Evolutionary conservation across 2,113 vertebrate species (phyloP), one percentile per base, ranked within the genome.

Genomic region (Coregonus clupeaformis): DNA sequence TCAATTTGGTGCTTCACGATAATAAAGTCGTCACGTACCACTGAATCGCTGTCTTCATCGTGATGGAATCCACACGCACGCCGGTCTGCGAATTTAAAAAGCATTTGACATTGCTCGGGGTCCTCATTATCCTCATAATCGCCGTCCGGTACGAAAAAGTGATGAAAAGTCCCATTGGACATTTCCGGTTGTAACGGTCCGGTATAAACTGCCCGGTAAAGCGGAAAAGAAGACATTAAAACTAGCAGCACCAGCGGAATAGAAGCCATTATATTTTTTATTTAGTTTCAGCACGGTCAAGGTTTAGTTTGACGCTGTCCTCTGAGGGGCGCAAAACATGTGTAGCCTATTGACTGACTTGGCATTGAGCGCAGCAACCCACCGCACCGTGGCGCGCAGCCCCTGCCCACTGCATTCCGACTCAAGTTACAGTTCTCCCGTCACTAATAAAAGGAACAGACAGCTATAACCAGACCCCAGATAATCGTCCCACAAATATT

Each of bases 51-150:
- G 57, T 94, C 89, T 76, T 92, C 90, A 3, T 80, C 76, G 30
- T 82, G 73, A 52, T 14, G 14, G 13, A 16, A 14, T 18, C 79
- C 78, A 74, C 97, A 98, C 3, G 94, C 93, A 62, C 86, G 87
- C 69, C 89, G 91, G 74, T 96, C 95, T 72, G 94, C 93, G 89
- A 98, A 95, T 75, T 91, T 94, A 77, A 98, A 98, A 30, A 98
- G 91, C 94, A 97, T 91, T 89, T 98, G 97, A 75, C 97, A 98
- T 14, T 95, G 91, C 89, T 98, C 97, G 0, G 95, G 96, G 87
- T 98, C 97, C n/a, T 95, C 96, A 29, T 95, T 98, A 80, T 96
- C 96, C 29, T 97, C 97, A 67, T 98, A 98, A 84, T 98, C 95
- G 0, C 97, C 97, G 13, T 98, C 97, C 1, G 97, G 96, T 42